phyloP scores from a whole-genome alignment of 2,797 vertebrate genomes.

The Peromyscus eremicus region DNA sequence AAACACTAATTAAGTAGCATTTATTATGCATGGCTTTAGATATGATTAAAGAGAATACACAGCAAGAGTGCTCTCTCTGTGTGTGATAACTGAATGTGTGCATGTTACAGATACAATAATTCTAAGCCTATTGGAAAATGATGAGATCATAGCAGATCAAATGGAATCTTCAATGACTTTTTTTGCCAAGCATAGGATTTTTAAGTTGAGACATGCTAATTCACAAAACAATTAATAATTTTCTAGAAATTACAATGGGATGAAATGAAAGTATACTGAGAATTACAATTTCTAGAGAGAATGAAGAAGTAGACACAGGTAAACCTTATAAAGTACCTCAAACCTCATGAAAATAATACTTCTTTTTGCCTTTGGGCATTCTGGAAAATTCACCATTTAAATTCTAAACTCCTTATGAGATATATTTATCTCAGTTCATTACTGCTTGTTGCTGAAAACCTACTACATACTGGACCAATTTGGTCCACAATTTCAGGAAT shows the following conservation, averaged over 20 bases:
- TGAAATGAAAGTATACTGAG: neutral
- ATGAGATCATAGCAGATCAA: neutral
- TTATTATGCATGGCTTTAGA: neutral
- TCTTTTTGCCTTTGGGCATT: conserved; percentile 54
- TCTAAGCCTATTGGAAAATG: neutral
- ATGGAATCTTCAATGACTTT: neutral
- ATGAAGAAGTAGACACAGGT: conserved; percentile 21
- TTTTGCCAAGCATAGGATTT: neutral
- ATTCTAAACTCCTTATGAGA: conserved; percentile 58
- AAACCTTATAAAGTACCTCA: conserved; percentile 49
- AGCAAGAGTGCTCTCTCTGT: neutral
- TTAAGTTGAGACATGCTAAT: neutral
- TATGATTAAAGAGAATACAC: neutral
- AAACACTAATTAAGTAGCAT: neutral
- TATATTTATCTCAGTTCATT: conserved; percentile 71
- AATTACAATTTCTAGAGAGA: conserved; percentile 27
- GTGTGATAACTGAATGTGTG: neutral
- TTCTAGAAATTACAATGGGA: conserved; percentile 21
- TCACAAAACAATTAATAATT: conserved; percentile 34
- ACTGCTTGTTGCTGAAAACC: conserved; percentile 61
- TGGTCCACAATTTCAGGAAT: conserved; percentile 52
- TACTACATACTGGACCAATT: conserved; percentile 41
- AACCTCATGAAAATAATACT: conserved; percentile 60
- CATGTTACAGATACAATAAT: neutral
- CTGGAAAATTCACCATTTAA: conserved; percentile 38